Conservation (phyloP, 2,888 invertebrate genomes). For the Ceriagrion tenellum region DNA sequence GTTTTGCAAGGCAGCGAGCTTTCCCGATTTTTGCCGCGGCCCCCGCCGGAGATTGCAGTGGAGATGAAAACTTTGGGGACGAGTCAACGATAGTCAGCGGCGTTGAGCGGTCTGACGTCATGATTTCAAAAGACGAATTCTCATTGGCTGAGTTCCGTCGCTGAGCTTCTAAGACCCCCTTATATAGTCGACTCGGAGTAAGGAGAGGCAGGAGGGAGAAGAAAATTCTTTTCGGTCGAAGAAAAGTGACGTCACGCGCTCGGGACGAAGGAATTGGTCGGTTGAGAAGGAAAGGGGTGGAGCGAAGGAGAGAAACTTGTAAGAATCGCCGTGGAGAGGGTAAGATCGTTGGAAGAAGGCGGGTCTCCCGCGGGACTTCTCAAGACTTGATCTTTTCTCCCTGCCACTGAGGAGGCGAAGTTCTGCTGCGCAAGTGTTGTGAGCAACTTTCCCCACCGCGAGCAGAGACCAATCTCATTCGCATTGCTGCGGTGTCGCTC, state of each 20-base stretch:
- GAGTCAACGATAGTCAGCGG: no score
- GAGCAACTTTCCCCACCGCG: background rate
- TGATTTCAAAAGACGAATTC: no score
- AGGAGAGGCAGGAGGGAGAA: background rate
- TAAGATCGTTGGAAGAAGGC: background rate
- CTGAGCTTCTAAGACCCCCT: no score
- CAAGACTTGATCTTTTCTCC: background rate
- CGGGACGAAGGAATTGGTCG: conserved; percentile 45
- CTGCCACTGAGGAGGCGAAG: conserved; percentile 20
- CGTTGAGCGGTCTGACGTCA: no score
- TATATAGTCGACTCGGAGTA: background rate
- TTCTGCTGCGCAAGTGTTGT: background rate
- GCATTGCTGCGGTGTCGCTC: background rate
- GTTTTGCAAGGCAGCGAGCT: no score
- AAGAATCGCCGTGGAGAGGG: background rate
- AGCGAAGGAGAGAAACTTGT: conserved; percentile 2
- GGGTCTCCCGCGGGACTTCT: background rate
- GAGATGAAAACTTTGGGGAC: no score
- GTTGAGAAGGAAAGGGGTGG: conserved; percentile 13
- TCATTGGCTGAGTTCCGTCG: no score
- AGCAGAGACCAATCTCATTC: background rate
- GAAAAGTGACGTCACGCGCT: conserved; percentile 3
- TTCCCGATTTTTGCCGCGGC: no score
- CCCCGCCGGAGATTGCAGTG: no score
- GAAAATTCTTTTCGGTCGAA: conserved; percentile 12